Percentiles rank a stretch among this genome's conserved stretches.
Conservation (phyloP, 2,888 invertebrate species). For the Melitaea athalia region DNA sequence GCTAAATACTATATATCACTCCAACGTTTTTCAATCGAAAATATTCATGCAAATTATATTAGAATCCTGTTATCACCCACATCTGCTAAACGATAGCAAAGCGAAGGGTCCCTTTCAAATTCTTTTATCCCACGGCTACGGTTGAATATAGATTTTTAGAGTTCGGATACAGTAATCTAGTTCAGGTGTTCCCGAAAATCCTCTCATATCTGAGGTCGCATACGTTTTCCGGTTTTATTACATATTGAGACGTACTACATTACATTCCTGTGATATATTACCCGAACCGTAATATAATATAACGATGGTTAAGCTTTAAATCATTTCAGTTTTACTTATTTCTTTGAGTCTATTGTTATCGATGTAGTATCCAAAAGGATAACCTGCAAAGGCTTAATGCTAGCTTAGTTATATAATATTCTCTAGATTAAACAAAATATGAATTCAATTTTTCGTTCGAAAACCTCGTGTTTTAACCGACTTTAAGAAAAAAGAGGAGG, state of each 20-base stretch:
- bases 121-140: constrained; percentile 61
- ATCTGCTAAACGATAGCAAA: constrained; percentile 59
- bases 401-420: too few relatives aligned
- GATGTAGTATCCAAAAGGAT: background rate
- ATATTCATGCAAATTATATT: constrained; percentile 68
- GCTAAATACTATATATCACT: constrained; percentile 30
- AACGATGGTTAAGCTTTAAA: constrained; percentile 57
- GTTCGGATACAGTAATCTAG: constrained; percentile 75
- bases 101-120: constrained; percentile 65
- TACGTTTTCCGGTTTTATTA: constrained; percentile 76
- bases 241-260: constrained; percentile 76
- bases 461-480: too few relatives aligned
- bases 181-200: constrained; percentile 77
- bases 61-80: constrained; percentile 56
- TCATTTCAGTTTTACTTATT: constrained; percentile 49
- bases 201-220: constrained; percentile 70
- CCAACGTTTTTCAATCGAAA: constrained; percentile 52
- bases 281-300: constrained; percentile 57
- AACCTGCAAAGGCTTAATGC: background rate
- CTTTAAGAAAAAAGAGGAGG: too few relatives aligned
- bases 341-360: constrained; percentile 15
- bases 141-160: constrained; percentile 73
- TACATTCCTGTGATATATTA: constrained; percentile 65
- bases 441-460: too few relatives aligned
- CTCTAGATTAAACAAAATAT: too few relatives aligned